A percentile compares a stretch with the other conserved stretches of the same genome.
Evolutionary conservation across 1,140 invertebrate genomes (phyloP).

Genomic region (Musca vetustissima): DNA sequence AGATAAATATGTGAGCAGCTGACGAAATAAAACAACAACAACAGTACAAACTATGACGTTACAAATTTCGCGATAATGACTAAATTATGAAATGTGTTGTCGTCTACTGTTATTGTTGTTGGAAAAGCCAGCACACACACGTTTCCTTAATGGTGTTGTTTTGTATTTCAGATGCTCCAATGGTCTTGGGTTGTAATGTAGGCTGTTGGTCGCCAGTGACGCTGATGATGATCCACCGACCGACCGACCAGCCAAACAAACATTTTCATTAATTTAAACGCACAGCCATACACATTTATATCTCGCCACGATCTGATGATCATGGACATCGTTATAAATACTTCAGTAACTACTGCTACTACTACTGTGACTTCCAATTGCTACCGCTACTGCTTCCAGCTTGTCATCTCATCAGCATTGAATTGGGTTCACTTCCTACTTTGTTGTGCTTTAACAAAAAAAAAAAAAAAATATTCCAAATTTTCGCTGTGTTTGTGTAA

Average conservation of each 20-base stretch:
- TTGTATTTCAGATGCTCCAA: no score
- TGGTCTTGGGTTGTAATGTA: background rate
- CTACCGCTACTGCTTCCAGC: background rate
- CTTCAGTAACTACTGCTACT: background rate
- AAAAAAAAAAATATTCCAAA: no score
- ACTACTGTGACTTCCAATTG: background rate
- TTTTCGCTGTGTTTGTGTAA: no score
- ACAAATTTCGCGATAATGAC: slow-evolving; percentile 13
- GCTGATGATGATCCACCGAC: no score
- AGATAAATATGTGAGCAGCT: slow-evolving; percentile 7
- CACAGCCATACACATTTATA: background rate
- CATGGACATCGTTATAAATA: slow-evolving; percentile 8
- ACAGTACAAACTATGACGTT: slow-evolving; percentile 1
- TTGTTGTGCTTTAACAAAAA: background rate
- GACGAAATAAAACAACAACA: slow-evolving; percentile 1
- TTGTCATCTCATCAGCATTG: background rate
- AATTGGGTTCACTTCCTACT: slow-evolving; percentile 24
- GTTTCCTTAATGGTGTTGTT: no score
- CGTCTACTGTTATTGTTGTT: background rate
- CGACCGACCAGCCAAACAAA: no score
- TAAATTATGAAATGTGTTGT: slow-evolving; percentile 17
- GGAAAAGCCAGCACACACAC: background rate
- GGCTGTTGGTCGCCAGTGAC: background rate
- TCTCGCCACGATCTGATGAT: background rate
- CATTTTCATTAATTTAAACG: slow-evolving; percentile 14